Evolutionary conservation across 2,888 invertebrate species (phyloP).

Genomic region (Conus canariensis): DNA sequence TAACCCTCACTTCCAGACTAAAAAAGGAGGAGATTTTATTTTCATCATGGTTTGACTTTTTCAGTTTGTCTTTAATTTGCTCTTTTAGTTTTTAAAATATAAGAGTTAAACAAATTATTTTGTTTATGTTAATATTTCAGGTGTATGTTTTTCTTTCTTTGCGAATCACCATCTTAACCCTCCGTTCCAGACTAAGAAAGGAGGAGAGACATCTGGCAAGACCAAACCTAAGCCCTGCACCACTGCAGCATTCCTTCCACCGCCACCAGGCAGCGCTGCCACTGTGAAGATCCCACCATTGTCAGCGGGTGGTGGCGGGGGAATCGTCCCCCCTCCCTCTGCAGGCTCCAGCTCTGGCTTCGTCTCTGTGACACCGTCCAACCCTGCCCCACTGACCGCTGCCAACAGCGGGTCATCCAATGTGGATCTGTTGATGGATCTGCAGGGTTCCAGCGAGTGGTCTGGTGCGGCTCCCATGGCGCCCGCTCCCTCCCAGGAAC

Average conservation of each 20-base stretch:
- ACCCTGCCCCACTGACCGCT: not conserved
- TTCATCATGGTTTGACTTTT: too few relatives aligned
- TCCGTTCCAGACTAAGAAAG: constrained; percentile 61
- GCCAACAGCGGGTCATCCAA: constrained; percentile 17
- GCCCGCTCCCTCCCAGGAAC: constrained; percentile 42
- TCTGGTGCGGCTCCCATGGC: constrained; percentile 35
- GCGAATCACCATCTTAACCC: too few relatives aligned
- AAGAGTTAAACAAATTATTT: not conserved
- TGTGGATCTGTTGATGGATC: constrained; percentile 50
- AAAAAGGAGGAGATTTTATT: too few relatives aligned
- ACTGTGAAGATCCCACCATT: not conserved
- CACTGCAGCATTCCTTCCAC: constrained; percentile 82
- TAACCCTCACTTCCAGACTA: too few relatives aligned
- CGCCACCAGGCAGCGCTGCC: constrained; percentile 86
- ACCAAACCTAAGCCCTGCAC: constrained; percentile 84
- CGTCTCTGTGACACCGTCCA: constrained; percentile 1
- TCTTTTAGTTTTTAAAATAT: not conserved
- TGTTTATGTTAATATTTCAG: too few relatives aligned
- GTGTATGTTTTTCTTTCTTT: too few relatives aligned
- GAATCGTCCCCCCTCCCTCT: not conserved
- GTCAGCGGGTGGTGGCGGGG: not conserved
- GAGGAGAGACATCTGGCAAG: constrained; percentile 72
- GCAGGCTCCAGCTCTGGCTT: not conserved
- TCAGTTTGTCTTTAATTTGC: too few relatives aligned
- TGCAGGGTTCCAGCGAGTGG: constrained; percentile 37